phyloP scores from a whole-genome alignment of 2,888 invertebrate species.

The Oscheius sp. region DNA sequence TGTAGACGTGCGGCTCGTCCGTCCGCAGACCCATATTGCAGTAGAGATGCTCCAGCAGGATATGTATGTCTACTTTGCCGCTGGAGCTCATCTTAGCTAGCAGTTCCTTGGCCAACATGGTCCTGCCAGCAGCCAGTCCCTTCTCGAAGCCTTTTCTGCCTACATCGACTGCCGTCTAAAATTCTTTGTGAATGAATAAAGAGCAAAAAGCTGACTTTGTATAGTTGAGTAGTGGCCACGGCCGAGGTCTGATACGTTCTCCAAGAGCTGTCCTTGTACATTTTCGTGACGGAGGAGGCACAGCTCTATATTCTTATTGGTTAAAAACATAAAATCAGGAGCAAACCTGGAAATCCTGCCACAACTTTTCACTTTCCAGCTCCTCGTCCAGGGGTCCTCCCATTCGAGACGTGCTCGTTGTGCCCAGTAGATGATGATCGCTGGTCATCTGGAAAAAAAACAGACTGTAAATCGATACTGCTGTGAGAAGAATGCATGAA shows the following conservation, averaged over 20 bases:
- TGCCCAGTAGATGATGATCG: constrained; percentile 14
- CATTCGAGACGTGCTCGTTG: neutral
- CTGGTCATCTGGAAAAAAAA: constrained; percentile 5
- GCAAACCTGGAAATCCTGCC: constrained; percentile 58
- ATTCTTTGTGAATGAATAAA: neutral
- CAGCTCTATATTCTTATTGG: constrained; percentile 37
- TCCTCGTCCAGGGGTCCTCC: constrained; percentile 30
- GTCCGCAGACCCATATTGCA: constrained; percentile 42
- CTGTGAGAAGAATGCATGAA: neutral
- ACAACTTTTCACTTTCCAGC: constrained; percentile 52
- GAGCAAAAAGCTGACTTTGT: constrained; percentile 53
- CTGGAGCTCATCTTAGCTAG: constrained; percentile 43
- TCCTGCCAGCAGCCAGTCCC: constrained; percentile 62
- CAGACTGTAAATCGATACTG: neutral
- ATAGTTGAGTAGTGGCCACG: constrained; percentile 68
- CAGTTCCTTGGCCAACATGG: constrained; percentile 63
- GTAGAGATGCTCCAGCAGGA: constrained; percentile 49
- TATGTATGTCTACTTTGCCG: constrained; percentile 45
- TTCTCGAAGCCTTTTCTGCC: constrained; percentile 62
- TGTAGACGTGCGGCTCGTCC: constrained; percentile 24
- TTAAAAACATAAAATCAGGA: neutral
- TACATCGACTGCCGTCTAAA: constrained; percentile 55
- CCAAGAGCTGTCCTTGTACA: constrained; percentile 64
- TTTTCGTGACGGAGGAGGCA: constrained; percentile 60
- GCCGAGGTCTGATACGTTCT: constrained; percentile 64